A percentile compares a stretch with the other conserved stretches of the same genome.
These are phyloP conservation scores for Psettodes erumei DNA, from an alignment of 2,113 vertebrate species.

Conservation along the genomic window DNA sequence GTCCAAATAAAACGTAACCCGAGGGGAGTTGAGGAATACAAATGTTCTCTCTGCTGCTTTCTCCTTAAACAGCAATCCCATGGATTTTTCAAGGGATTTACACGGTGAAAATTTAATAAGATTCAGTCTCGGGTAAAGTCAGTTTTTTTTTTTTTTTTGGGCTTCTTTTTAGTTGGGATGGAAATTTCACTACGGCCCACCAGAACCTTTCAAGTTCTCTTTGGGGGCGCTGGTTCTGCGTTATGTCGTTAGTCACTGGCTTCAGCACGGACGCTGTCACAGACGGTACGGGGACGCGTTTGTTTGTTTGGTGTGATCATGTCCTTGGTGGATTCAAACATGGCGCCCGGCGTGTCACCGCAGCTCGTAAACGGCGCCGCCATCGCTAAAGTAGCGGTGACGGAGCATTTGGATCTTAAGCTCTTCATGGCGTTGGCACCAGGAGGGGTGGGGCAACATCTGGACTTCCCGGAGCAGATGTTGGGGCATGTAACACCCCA, in stretches of 20 bases:
- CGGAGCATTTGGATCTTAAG: constrained; percentile 76
- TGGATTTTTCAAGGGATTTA: constrained; percentile 64
- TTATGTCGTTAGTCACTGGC: no score
- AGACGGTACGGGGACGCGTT: no score
- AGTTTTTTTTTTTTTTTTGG: no score
- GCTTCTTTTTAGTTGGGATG: constrained; percentile 30
- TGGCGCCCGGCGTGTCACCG: no score
- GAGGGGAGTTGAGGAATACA: constrained; percentile 53
- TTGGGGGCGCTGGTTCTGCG: no score
- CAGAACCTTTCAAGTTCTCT: not conserved
- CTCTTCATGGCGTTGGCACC: constrained; percentile 73
- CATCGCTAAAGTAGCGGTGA: no score
- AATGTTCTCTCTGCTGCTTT: constrained; percentile 48
- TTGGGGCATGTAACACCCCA: constrained; percentile 55
- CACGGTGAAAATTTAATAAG: constrained; percentile 59
- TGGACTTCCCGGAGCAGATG: constrained; percentile 70
- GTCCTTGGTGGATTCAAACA: no score
- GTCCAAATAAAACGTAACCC: constrained; percentile 52
- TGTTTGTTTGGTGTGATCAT: no score
- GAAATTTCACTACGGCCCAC: constrained; percentile 18
- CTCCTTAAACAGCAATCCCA: constrained; percentile 53
- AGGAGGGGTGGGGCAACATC: constrained; percentile 73
- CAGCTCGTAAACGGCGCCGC: no score
- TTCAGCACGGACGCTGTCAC: no score
- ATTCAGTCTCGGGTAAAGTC: constrained; percentile 45